Base-by-base conservation (phyloP, 2,888 invertebrate species). In the Agonopterix heracliana region DNA sequence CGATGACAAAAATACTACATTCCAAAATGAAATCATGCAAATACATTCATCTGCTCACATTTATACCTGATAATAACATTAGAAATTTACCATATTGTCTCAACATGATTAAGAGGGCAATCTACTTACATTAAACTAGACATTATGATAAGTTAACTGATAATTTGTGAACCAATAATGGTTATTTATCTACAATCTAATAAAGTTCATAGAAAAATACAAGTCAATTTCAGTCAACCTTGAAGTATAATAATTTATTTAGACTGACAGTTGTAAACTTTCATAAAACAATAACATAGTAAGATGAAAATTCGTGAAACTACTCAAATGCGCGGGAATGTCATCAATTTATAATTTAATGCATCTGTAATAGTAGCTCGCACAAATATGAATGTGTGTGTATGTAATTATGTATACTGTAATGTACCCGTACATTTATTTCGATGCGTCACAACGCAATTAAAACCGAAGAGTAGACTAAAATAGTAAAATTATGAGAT, bases 101-200 rank as follows among this genome's bases (percentile, higher is more conserved):
- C 12, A 57, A 66, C 63, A 69, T 63, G 62, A 70, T 68, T 53
- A 54, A 54, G 50, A 52, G 56, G 55, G 53, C 26, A 26, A 26
- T 26, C 7, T 57, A 47, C 44, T 51, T 46, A 38, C 52, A 11
- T 49, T 54, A 54, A 34, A 41, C 49, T 54, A 46, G 3, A 51
- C 46, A 41, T 36, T 47, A 45, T 46, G 38, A 36, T 47, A 35
- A 45, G 35, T 46, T 44, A 46, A 53, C 54, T 51, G 53, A 50
- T 49, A 68, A 66, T 65, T 64, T 65, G 63, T 47, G 43, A 17
- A 36, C 26, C 26, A 26, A 26, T 26, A 26, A 61, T 60, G 65
- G 66, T 68, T 54, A 42, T 35, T 40, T n/a, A 59, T 51, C 26
- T 63, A 63, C 54, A 51, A 49, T 44, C 56, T 65, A 64, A 17